Evolutionary conservation across 2,888 invertebrate species (phyloP).

Genomic region (Lasioglossum calceatum): DNA sequence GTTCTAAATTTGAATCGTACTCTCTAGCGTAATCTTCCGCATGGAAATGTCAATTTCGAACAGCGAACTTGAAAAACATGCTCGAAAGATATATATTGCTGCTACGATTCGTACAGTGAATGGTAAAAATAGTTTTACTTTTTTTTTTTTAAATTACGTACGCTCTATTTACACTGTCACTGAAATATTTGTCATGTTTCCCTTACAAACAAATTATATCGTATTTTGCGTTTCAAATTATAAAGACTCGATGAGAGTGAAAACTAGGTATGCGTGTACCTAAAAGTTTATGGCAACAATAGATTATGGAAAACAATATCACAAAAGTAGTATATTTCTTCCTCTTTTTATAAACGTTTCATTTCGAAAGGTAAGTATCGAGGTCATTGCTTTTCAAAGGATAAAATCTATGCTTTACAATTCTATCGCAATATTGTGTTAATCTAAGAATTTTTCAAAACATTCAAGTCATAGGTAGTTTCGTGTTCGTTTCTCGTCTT

Average conservation of each 20-base stretch:
- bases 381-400: conserved; percentile 12
- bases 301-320: conserved; percentile 43
- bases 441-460: conserved; percentile 25
- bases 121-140: conserved; percentile 63
- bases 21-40: conserved; percentile 31
- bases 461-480: conserved; percentile 17
- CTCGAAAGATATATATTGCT: conserved; percentile 31
- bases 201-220: conserved; percentile 23
- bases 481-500: conserved; percentile 17
- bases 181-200: conserved; percentile 33
- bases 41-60: conserved; percentile 49
- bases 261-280: not conserved
- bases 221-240: not conserved
- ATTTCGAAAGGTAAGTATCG: conserved; percentile 12
- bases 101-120: conserved; percentile 46
- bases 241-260: conserved; percentile 24
- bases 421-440: conserved; percentile 42
- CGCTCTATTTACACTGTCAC: conserved; percentile 53
- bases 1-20: conserved; percentile 36
- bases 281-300: conserved; percentile 21
- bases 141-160: conserved; percentile 44
- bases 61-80: conserved; percentile 39
- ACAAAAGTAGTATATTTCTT: conserved; percentile 45
- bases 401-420: conserved; percentile 33
- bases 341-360: conserved; percentile 14